A percentile compares a stretch with the other conserved stretches of the same genome.
Evolutionary conservation across 92 coral and sea anemone species (phyloP).

Genomic region (Plumapathes pennacea): DNA sequence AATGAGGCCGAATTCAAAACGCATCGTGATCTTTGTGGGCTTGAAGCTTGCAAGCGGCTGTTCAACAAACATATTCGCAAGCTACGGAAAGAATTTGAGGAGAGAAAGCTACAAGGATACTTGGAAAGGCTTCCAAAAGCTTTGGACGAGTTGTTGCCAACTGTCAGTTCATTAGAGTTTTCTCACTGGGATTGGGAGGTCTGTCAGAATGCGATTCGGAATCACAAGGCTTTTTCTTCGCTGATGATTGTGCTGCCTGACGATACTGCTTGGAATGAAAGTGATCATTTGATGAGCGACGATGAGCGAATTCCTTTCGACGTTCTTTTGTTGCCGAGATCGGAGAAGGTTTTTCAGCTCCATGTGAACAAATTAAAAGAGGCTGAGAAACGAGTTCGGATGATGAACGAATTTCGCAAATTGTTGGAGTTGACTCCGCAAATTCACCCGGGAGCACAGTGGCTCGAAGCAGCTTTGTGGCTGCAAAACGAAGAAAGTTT

Average conservation of each 20-base stretch:
- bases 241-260: slow-evolving; percentile 82
- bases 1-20: slow-evolving; percentile 60
- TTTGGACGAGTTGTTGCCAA: slow-evolving; percentile 87
- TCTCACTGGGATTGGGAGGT: slow-evolving; percentile 88
- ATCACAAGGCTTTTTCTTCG: slow-evolving; percentile 73
- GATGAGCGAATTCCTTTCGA: slow-evolving; percentile 86
- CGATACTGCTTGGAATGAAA: slow-evolving; percentile 89
- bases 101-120: slow-evolving; percentile 77
- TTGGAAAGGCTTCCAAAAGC: slow-evolving; percentile 87
- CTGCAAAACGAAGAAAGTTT: slow-evolving; percentile 94
- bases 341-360: slow-evolving; percentile 65
- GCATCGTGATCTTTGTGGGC: slow-evolving; percentile 85
- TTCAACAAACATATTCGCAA: slow-evolving; percentile 90
- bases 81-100: slow-evolving; percentile 87
- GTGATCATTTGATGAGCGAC: slow-evolving; percentile 80
- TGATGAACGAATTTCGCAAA: slow-evolving; percentile 87
- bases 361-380: slow-evolving; percentile 90
- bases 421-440: slow-evolving; percentile 92
- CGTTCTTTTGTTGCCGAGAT: slow-evolving; percentile 65
- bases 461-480: slow-evolving; percentile 81
- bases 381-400: slow-evolving; percentile 81
- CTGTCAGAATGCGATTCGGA: slow-evolving; percentile 77
- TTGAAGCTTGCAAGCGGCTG: slow-evolving; percentile 84
- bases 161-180: slow-evolving; percentile 67
- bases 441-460: slow-evolving; percentile 92